phyloP scores from a whole-genome alignment of 1,140 invertebrate species.

The Tigriopus japonicus region DNA sequence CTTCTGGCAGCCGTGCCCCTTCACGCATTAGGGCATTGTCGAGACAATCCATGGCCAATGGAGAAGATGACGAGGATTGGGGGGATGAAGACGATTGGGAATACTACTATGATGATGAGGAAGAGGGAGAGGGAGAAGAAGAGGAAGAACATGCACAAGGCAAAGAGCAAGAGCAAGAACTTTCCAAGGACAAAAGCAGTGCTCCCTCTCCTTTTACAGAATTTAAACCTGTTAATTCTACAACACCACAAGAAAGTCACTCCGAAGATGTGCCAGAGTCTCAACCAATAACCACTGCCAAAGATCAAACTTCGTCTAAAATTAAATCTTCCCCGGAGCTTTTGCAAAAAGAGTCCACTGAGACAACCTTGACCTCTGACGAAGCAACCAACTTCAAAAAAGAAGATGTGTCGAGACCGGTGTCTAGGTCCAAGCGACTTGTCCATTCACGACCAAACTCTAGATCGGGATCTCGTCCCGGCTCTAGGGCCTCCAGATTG shows the following conservation, averaged over 20 bases:
- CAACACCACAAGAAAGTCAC: neutral
- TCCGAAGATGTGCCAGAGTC: no score
- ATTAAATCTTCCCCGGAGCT: no score
- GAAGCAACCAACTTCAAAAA: neutral
- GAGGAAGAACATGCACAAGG: neutral
- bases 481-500: neutral
- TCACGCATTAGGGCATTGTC: neutral
- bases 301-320: no score
- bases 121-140: neutral
- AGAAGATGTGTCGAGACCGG: neutral
- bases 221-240: neutral
- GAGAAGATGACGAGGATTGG: neutral
- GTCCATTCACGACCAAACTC: neutral
- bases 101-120: neutral
- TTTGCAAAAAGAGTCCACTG: no score
- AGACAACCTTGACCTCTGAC: neutral
- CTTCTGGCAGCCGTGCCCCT: neutral
- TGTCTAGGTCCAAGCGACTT: neutral
- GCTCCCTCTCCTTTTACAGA: no score
- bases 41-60: neutral
- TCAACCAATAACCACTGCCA: no score
- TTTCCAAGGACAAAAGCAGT: neutral
- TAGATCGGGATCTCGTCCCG: neutral
- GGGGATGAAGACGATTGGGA: neutral
- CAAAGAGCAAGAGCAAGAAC: neutral